Evolutionary conservation across 2,797 vertebrate genomes (phyloP), one percentile per base, ranked within the genome.

Genomic region (Hyperoplus immaculatus): DNA sequence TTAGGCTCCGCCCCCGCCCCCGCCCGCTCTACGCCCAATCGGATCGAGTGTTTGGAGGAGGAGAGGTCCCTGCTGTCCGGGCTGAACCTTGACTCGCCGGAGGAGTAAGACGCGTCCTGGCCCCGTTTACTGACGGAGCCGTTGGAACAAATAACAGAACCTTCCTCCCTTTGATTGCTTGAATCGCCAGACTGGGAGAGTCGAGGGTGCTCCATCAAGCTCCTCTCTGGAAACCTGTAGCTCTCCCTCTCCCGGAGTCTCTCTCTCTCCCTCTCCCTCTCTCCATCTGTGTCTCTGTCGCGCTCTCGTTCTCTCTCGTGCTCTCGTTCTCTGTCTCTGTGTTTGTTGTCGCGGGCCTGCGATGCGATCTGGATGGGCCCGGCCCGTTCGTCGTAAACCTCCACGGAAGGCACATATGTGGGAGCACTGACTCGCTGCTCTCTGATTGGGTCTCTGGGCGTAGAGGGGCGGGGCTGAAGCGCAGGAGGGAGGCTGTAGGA

Each of bases 401-500:
- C 97, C 68, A 98, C 96, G 74, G 97, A 98, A 97, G 97, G 97
- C 96, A 98, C 97, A 21, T 98, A 99, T 75, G 97, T 98, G 65
- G 98, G 97, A 53, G 98, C 97, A n/a, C 95, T 98, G 85, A 98
- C 97, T 83, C 97, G 96, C 94, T 98, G 97, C 93, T 66, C 64
- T 66, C 64, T 53, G 63, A 42, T 66, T 21, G 51, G 90, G 86
- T 98, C 97, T 80, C 96, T 96, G 71, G 91, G 85, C 9, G 93
- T 81, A 0, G 95, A 95, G 80, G 96, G 96, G 89, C 96, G 95
- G 15, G 92, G 88, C n/a, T 97, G 96, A 0, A 96, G 95, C 7
- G 96, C 95, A 5, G 97, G 96, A 0, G 96, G 95, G 61, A 95
- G 96, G 75, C 92, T 92, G 74, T 97, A 97, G 29, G 96, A 94